Evolutionary conservation across 1,140 invertebrate species (phyloP), one percentile per base, ranked within the genome.

Genomic region (Diprion similis): DNA sequence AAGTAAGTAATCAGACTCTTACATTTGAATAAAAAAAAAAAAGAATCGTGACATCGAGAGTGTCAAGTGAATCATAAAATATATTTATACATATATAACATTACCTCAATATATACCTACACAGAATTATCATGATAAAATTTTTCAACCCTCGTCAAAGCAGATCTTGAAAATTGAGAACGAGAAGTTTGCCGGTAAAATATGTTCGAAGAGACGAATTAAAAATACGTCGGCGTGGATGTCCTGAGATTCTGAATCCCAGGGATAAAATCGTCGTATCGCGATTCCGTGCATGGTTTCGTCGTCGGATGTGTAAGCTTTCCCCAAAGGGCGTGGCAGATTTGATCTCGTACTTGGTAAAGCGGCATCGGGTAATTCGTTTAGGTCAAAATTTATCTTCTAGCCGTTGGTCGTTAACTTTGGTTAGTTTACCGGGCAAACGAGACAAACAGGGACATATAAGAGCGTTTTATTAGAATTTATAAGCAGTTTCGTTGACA

Each of bases 381-480:
- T 84, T 84, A 84, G 74, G 76, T 71, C 76, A 83, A 83, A 82
- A 84, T 84, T 84, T 84, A 84, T 84, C 78, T 81, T 11, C 37
- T 68, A 68, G 51, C 66, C 15, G 10, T 11, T 17, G 51, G 51
- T 59, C 51, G 51, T 59, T 59, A 59, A 59, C 51, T 59, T 17
- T 4, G 51, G 51, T 59, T 59, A 59, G 51, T 59, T 59, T 59
- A 59, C 51, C 51, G 11, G 11, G 51, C 51, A 17, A 59, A 13
- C 51, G 51, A 8, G 51, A 13, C 77, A 78, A 71, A 73, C 73
- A 59, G 64, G 67, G n/a, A 59, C n/a, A n/a, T 37, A 37, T 1
- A 4, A 9, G 51, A 37, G 68, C 70, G 71, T 72, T 81, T 84
- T 83, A 84, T 83, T 82, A 84, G 81, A 83, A 84, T 84, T 84